Evolutionary conservation across 2,888 invertebrate genomes (phyloP), one percentile per base, ranked within the genome.

Genomic region (Enoplolaimus lenunculus): DNA sequence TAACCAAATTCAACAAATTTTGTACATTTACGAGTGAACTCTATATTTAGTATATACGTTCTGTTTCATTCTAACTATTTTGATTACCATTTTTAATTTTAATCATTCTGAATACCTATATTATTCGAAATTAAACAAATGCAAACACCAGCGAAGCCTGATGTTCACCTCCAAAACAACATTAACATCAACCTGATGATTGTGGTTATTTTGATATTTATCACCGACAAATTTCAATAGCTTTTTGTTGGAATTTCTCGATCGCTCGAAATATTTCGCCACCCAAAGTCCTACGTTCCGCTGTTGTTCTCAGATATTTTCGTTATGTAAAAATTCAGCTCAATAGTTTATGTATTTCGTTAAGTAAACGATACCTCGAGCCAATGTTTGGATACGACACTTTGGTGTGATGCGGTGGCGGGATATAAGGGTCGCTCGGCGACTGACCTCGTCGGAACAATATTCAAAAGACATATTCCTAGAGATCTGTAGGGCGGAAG

Each of bases 281-380:
- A 34, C 31, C 33, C 7, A 66, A 13, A 3, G 7, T 66, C 7
- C 7, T 13, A 45, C 45, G 45, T 21, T 45, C 7, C 31, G 67
- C 67, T 13, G 2, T 66, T 13, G n/a, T 34, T 66, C 31, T 66
- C n/a, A 34, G n/a, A 97, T 83, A 86, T 95, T 71, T 86, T 95
- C 73, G 93, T 97, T 71, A 93, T 93, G n/a, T 74, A 88, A 95
- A 81, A 97, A 97, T 84, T 93, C 93, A 79, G 93, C 94, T 80
- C 84, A 95, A 95, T 82, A 88, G 95, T 75, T 92, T 97, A 77
- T 97, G 97, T 84, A 93, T 94, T 75, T 93, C 93, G 75, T 94
- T 95, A 81, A 95, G 95, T 0, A 92, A 94, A 81, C 94, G 95
- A 81, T 95, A 94, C n/a, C n/a, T 84, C 90, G 91, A 29, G 45